phyloP scores from a whole-genome alignment of 1,140 invertebrate species.

The Drosophila saltans region DNA sequence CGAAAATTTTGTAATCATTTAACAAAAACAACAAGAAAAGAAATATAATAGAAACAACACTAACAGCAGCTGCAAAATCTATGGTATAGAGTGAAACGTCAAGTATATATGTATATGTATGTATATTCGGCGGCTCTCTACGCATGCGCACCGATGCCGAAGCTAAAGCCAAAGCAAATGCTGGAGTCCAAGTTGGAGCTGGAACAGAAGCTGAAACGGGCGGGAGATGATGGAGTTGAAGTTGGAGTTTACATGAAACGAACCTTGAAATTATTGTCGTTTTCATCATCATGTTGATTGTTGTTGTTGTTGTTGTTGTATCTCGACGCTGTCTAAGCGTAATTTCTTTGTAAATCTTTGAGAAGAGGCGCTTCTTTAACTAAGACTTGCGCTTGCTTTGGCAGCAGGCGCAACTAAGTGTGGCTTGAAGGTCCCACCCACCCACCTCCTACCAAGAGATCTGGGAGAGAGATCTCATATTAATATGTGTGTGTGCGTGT shows the following conservation, averaged over 20 bases:
- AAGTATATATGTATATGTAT: not conserved
- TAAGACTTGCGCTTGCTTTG: not conserved
- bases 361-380: not conserved
- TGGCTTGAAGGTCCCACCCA: not conserved
- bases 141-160: conserved; percentile 58
- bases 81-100: conserved; percentile 62
- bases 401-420: conserved; percentile 20
- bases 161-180: conserved; percentile 2
- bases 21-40: conserved; percentile 48
- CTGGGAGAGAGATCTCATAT: conserved; percentile 7
- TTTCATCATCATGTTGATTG: conserved; percentile 52
- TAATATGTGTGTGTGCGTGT: not conserved
- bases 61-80: conserved; percentile 47
- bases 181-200: not conserved
- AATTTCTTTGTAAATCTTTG: conserved; percentile 44
- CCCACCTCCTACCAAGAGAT: not conserved
- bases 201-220: not conserved
- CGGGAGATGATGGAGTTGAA: not conserved
- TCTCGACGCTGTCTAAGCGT: conserved; percentile 18
- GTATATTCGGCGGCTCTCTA: conserved; percentile 26
- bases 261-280: conserved; percentile 83
- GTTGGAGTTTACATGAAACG: conserved; percentile 77
- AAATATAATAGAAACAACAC: conserved; percentile 31
- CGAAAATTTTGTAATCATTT: conserved; percentile 82
- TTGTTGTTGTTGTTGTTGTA: not conserved